These are phyloP conservation scores for Gastrophryne carolinensis DNA, from an alignment of 2,797 vertebrate genomes.

Conservation along the genomic window DNA sequence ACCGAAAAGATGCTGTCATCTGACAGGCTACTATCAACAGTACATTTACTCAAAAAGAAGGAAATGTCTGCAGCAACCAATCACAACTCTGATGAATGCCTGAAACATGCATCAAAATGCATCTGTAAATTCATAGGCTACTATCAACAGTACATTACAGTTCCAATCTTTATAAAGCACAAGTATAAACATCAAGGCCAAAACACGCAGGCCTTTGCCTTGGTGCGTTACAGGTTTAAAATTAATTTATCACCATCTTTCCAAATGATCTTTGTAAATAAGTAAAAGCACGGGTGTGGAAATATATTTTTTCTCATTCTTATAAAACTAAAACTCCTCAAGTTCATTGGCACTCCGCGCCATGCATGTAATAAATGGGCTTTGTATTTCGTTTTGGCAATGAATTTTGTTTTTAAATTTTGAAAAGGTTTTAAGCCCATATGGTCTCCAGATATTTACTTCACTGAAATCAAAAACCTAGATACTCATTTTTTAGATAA, in stretches of 20 bases:
- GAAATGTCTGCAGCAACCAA: too few species aligned
- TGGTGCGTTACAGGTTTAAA: background rate
- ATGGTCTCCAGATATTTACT: constrained; percentile 59
- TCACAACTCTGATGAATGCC: too few species aligned
- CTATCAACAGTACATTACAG: background rate
- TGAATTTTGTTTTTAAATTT: constrained; percentile 54
- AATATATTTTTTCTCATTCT: background rate
- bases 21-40: too few species aligned
- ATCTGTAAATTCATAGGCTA: too few species aligned
- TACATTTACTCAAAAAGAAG: too few species aligned
- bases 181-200: background rate
- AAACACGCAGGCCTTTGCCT: background rate
- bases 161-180: background rate
- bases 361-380: constrained; percentile 55
- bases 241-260: background rate
- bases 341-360: constrained; percentile 43
- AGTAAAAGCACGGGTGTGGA: background rate
- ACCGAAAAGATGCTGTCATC: too few species aligned
- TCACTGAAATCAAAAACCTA: constrained; percentile 14
- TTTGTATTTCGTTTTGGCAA: constrained; percentile 55
- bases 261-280: background rate
- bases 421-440: constrained; percentile 60
- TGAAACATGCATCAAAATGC: too few species aligned
- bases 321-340: background rate
- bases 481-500: constrained; percentile 23